phyloP scores from a whole-genome alignment of 2,797 vertebrate species.

The Sebastes dallii region DNA sequence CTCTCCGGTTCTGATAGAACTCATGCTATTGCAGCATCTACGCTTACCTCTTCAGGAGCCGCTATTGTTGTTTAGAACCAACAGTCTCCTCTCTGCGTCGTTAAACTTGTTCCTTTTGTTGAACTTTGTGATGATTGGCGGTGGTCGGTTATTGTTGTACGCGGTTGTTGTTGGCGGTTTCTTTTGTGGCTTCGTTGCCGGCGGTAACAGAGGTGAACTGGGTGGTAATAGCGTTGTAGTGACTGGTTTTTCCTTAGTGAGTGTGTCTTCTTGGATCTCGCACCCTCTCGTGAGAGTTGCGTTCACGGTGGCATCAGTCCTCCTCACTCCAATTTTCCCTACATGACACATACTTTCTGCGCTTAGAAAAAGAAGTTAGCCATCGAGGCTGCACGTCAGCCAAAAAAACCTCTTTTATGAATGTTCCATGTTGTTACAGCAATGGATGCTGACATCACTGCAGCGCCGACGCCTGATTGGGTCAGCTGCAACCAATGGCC shows the following conservation, averaged over 20 bases:
- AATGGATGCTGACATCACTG: constrained; percentile 36
- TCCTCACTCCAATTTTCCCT: not conserved
- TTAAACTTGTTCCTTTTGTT: too few species aligned
- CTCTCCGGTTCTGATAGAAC: too few species aligned
- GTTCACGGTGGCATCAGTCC: not conserved
- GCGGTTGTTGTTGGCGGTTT: not conserved
- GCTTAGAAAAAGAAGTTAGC: not conserved
- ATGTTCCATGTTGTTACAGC: constrained; percentile 47
- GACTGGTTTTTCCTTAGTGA: not conserved
- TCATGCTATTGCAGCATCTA: too few species aligned
- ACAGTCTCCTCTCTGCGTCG: too few species aligned
- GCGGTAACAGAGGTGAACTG: not conserved
- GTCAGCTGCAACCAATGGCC: constrained; percentile 35
- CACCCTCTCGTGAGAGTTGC: not conserved
- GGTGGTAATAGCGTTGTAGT: not conserved
- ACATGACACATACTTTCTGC: not conserved
- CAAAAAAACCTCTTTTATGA: constrained; percentile 24
- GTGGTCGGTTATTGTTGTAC: too few species aligned
- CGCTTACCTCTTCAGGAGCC: too few species aligned
- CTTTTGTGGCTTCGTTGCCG: not conserved
- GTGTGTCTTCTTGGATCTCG: not conserved
- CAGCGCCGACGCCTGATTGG: constrained; percentile 39
- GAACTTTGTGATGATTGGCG: too few species aligned
- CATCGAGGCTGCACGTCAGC: not conserved
- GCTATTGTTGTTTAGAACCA: accelerated